These are phyloP conservation scores for Agonopterix subpropinquella DNA, from an alignment of 2,888 invertebrate species.

Conservation along the genomic window DNA sequence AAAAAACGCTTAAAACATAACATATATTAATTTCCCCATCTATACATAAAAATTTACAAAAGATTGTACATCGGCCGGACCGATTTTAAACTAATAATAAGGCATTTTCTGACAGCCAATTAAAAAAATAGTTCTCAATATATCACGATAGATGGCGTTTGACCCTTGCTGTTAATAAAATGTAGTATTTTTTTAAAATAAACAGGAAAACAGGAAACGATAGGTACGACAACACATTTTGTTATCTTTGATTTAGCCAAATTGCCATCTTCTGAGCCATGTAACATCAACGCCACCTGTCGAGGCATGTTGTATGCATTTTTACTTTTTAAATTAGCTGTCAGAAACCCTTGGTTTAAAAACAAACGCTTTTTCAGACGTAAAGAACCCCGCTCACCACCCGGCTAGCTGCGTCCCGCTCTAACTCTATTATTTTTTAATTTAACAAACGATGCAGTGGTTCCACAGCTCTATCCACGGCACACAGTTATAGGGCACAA, in stretches of 20 bases:
- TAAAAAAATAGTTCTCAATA: constrained; percentile 18
- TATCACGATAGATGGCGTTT: no score
- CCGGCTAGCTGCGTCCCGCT: constrained; percentile 21
- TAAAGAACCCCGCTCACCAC: constrained; percentile 16
- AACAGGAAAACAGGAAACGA: no score
- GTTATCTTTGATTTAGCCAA: no score
- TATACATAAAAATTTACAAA: constrained; percentile 72
- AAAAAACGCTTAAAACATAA: constrained; percentile 54
- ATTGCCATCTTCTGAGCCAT: no score
- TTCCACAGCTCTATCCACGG: constrained; percentile 45
- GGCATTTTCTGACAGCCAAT: constrained; percentile 17
- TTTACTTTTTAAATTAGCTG: no score
- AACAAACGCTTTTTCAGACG: constrained; percentile 8
- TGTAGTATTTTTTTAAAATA: constrained; percentile 7
- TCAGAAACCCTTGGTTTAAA: no score
- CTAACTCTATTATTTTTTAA: constrained; percentile 15
- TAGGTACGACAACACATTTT: no score
- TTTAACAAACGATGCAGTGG: constrained; percentile 5
- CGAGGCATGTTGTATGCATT: no score
- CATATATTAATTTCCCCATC: constrained; percentile 71
- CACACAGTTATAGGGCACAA: constrained; percentile 60
- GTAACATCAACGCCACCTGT: no score
- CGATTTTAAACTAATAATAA: constrained; percentile 49
- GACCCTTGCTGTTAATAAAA: no score
- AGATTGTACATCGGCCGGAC: constrained; percentile 61